Conservation (phyloP, 1,140 invertebrate species). For the Drosophila simulans region DNA sequence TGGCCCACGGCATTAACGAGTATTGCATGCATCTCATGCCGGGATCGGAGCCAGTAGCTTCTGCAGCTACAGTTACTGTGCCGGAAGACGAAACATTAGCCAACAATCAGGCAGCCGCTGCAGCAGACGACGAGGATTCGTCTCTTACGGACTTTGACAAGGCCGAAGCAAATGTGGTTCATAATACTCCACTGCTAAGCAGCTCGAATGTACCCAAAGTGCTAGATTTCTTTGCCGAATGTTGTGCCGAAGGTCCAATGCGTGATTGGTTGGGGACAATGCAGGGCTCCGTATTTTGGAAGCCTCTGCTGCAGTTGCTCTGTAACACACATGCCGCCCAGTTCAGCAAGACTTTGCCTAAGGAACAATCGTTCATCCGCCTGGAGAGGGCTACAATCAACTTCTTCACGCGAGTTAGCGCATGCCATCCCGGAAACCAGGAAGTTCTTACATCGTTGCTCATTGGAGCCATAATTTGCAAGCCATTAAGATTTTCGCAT, state of each 20-base stretch:
- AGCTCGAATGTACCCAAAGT: conserved; percentile 86
- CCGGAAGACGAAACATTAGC: not conserved
- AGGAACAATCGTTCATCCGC: conserved; percentile 86
- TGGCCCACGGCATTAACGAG: conserved; percentile 87
- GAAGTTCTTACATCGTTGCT: conserved; percentile 92
- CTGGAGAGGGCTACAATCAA: conserved; percentile 91
- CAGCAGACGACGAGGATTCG: conserved; percentile 25
- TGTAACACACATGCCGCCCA: conserved; percentile 86
- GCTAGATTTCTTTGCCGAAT: conserved; percentile 92
- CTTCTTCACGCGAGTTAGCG: conserved; percentile 91
- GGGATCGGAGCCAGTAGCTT: conserved; percentile 23
- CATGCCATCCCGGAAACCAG: conserved; percentile 94
- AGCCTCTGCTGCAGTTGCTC: conserved; percentile 90
- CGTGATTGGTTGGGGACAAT: conserved; percentile 93
- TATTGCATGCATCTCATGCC: conserved; percentile 84
- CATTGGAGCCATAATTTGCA: conserved; percentile 77
- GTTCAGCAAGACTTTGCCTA: conserved; percentile 85
- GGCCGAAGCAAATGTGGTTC: conserved; percentile 57
- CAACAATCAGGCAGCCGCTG: not conserved
- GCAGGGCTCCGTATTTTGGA: conserved; percentile 93
- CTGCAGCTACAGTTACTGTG: conserved; percentile 10
- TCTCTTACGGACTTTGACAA: conserved; percentile 86
- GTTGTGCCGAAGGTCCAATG: conserved; percentile 92
- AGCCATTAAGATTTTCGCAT: conserved; percentile 47
- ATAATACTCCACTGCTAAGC: conserved; percentile 49